Percentiles rank a stretch among this genome's conserved stretches.
Evolutionary conservation across 2,113 vertebrate species (phyloP).

Genomic region (Misgurnus mizolepis): DNA sequence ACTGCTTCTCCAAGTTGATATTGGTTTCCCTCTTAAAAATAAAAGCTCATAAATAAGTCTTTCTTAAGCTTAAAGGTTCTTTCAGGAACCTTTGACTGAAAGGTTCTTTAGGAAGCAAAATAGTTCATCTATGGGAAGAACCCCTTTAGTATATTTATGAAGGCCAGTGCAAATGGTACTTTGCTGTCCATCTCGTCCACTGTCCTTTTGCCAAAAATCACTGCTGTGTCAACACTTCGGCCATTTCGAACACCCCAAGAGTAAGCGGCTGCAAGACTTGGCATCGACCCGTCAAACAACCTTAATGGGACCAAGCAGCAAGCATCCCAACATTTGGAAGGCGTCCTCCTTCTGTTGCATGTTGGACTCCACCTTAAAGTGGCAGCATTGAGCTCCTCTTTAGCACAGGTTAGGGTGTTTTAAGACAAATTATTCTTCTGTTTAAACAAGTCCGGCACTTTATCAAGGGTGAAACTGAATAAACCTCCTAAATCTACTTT

Average conservation of each 20-base stretch:
- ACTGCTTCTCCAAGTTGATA: too few relatives aligned
- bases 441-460: slow-evolving; percentile 12
- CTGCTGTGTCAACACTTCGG: slow-evolving; percentile 39
- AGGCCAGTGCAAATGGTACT: background rate
- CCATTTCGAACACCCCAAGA: slow-evolving; percentile 29
- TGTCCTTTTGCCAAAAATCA: slow-evolving; percentile 27
- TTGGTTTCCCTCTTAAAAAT: too few relatives aligned
- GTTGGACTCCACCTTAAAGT: slow-evolving; percentile 13
- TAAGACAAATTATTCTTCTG: slow-evolving; percentile 17
- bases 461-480: slow-evolving; percentile 12
- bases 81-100: too few relatives aligned
- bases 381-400: slow-evolving; percentile 31
- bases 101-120: too few relatives aligned
- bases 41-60: too few relatives aligned
- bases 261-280: slow-evolving; percentile 19
- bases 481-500: slow-evolving; percentile 36
- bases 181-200: background rate
- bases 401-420: background rate
- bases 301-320: background rate
- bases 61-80: too few relatives aligned
- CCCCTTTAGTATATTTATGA: too few relatives aligned
- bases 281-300: background rate
- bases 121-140: too few relatives aligned
- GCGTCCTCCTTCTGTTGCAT: slow-evolving; percentile 6
- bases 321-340: background rate